Base-by-base conservation (phyloP, 2,113 vertebrate species). In the Myiozetetes cayanensis region DNA sequence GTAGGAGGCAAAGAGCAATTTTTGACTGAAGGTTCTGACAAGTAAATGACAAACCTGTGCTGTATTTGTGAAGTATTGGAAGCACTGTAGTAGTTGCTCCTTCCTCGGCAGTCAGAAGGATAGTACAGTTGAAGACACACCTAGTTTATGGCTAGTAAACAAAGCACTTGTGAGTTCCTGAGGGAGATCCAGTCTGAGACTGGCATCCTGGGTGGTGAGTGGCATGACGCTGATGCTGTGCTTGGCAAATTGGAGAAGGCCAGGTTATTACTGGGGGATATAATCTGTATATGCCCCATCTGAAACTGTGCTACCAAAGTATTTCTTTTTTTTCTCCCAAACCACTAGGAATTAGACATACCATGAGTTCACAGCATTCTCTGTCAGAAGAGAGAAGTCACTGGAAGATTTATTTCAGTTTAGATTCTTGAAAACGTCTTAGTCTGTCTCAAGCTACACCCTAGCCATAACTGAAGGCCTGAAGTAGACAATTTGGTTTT, bases 21-120 rank as follows among this genome's bases (percentile, higher is more conserved):
- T 67, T 37, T 53, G 56, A 65, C 28, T 15, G 75, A 73, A 74
- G 65, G 37, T 14, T 66, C 31, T 62, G 73, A 23, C n/a, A 71
- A 44, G 49, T 2, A 5, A 67, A 10, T 63, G n/a, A 46, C 63
- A 77, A 18, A 41, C 14, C 23, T 0, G 0, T 1, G 13, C 19
- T 44, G 8, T 28, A 19, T 82, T 85, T 68, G 30, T 80, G 81
- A 82, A 21, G 13, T 28, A 19, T 4, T 25, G 22, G 33, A 44
- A 81, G 30, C 49, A 41, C 25, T n/a, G 46, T 10, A 52, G 10
- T 19, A 52, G 27, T 4, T 68, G 43, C 17, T 74, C 13, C 31
- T 55, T 79, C 55, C 75, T 49, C 46, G 52, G n/a, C 50, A 8
- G 53, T 76, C 50, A 14, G 28, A 58, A 77, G 14, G n/a, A 16